phyloP scores from a whole-genome alignment of 1,140 invertebrate genomes.

The Myzus persicae region DNA sequence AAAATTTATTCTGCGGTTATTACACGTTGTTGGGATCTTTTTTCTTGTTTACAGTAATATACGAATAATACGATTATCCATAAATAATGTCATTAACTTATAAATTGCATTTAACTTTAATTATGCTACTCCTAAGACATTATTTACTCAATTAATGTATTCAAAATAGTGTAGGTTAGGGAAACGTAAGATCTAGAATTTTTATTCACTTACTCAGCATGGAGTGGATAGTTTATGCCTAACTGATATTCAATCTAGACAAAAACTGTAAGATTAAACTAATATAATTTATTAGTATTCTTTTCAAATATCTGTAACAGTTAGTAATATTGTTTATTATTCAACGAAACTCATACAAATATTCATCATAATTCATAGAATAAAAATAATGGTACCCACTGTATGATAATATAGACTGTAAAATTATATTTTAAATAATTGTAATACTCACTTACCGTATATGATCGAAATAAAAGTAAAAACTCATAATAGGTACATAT shows the following conservation, averaged over 20 bases:
- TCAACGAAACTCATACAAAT: background rate
- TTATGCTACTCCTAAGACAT: background rate
- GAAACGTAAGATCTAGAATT: background rate
- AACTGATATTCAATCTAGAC: background rate
- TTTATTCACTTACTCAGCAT: background rate
- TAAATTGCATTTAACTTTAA: background rate
- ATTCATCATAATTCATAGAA: background rate
- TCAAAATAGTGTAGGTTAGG: background rate
- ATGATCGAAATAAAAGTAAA: background rate
- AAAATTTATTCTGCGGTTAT: background rate
- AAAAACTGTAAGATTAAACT: background rate
- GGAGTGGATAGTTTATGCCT: background rate
- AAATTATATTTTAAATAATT: background rate
- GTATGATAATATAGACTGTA: too few species aligned
- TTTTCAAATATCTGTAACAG: background rate
- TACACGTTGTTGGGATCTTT: background rate
- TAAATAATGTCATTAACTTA: constrained; percentile 10
- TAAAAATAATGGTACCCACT: background rate
- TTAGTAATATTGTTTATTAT: background rate
- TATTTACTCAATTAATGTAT: background rate
- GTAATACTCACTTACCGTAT: background rate
- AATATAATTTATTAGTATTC: background rate
- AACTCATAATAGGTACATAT: background rate
- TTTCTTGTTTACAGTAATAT: background rate
- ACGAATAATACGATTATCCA: background rate